phyloP scores from a whole-genome alignment of 1,140 invertebrate genomes.

The Pissodes strobi region DNA sequence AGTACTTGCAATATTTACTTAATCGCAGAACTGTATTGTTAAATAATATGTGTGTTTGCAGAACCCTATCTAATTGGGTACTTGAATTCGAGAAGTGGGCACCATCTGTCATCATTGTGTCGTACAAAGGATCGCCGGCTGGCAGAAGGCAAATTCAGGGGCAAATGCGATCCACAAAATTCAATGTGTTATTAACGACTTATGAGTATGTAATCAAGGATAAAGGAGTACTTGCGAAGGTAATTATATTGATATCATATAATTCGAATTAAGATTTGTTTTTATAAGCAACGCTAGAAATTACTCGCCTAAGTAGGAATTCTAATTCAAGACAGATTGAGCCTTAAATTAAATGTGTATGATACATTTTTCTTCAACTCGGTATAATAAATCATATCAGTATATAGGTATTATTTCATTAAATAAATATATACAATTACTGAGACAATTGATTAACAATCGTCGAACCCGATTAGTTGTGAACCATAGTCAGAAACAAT shows the following conservation, averaged over 20 bases:
- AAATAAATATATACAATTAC: too few species aligned
- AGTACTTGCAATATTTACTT: too few species aligned
- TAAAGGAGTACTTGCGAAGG: conserved; percentile 93
- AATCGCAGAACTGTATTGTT: too few species aligned
- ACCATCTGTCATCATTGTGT: conserved; percentile 84
- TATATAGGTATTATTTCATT: too few species aligned
- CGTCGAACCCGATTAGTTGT: too few species aligned
- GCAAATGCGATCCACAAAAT: conserved; percentile 90
- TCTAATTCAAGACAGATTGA: background rate
- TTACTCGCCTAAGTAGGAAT: background rate
- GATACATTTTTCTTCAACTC: background rate
- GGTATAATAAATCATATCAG: background rate
- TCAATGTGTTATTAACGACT: conserved; percentile 96
- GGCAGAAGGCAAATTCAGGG: conserved; percentile 81
- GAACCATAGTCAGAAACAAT: too few species aligned
- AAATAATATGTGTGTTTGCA: conserved; percentile 57
- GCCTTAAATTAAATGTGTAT: background rate
- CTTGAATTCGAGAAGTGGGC: too few species aligned
- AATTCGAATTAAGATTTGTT: background rate
- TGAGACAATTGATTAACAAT: too few species aligned
- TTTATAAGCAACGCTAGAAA: background rate
- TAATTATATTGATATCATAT: conserved; percentile 48
- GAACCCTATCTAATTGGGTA: conserved; percentile 96
- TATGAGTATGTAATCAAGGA: conserved; percentile 99
- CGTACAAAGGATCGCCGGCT: conserved; percentile 93